Base-by-base conservation (phyloP, 2,888 invertebrate genomes). In the Lapara coniferarum region DNA sequence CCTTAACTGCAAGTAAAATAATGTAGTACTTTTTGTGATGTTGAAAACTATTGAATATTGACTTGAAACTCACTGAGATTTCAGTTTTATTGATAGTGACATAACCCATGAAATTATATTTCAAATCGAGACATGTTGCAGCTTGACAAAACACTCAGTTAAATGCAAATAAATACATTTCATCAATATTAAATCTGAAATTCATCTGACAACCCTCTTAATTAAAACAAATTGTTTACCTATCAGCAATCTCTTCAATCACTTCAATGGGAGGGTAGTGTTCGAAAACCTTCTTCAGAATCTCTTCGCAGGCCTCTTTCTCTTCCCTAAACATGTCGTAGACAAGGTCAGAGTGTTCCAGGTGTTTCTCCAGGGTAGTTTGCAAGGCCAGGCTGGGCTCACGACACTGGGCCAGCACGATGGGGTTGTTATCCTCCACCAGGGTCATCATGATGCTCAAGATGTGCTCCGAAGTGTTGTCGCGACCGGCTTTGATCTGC, bases 401-500 rank as follows among this genome's bases (percentile, higher is more conserved):
- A 12, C 73, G 73, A 73, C 85, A 87, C 69, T 90, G 88, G 0
- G 71, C 58, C 4, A 90, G 51, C 1, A 86, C 78, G 0, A 71
- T 73, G 0, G 80, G 73, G 25, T 89, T 81, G 1, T 71, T 37
- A 13, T 77, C 77, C 0, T 85, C 82, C 0, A 88, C 57, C 3
- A 92, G 72, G 0, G 80, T 75, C 0, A 81, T 70, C 0, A 93
- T 77, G 1, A 89, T 78, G 70, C 81, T 80, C 1, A 94, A 82
- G 0, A 92, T 58, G 30, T 93, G 91, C 58, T 91, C 91, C 0
- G 92, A 84, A 2, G 85, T 79, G 0, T 83, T 80, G 53, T 89
- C 85, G 0, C 85, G 79, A 0, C 82, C 81, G 0, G 68, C 66
- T 52, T 82, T 82, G 0, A 93, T 72, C 55, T 85, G 82, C 0